These are phyloP conservation scores for Ichneumoninae sp. DNA, from an alignment of 2,888 invertebrate species.

Conservation along the genomic window DNA sequence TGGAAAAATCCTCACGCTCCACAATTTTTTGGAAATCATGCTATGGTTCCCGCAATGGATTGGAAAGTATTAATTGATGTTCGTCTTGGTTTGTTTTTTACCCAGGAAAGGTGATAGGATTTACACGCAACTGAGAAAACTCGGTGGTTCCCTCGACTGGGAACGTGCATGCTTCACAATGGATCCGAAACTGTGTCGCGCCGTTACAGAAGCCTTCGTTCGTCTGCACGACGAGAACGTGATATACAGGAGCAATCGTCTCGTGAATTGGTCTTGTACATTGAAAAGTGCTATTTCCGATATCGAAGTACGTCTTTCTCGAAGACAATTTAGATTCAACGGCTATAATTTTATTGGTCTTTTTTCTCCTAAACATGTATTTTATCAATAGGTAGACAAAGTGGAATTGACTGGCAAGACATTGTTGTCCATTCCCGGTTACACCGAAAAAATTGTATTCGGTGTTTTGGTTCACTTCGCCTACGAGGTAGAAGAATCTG, in stretches of 20 bases:
- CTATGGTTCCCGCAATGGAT: background rate
- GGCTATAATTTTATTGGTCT: conserved; percentile 11
- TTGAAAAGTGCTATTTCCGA: conserved; percentile 99
- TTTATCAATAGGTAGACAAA: conserved; percentile 91
- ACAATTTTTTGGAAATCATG: background rate
- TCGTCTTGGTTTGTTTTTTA: background rate
- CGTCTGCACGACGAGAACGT: conserved; percentile 93
- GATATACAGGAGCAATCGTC: conserved; percentile 96
- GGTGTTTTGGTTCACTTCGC: conserved; percentile 97
- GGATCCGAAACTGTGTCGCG: conserved; percentile 94
- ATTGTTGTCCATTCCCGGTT: conserved; percentile 95
- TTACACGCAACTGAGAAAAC: conserved; percentile 92
- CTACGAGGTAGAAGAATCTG: conserved; percentile 90
- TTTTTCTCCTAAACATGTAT: conserved; percentile 1
- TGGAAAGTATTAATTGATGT: background rate
- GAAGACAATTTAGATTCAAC: background rate
- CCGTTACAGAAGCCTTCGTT: conserved; percentile 98
- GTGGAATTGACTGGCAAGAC: conserved; percentile 94
- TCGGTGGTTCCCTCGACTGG: conserved; percentile 99
- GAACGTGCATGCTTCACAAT: conserved; percentile 97
- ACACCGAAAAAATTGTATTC: conserved; percentile 95
- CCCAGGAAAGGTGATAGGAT: conserved; percentile 89
- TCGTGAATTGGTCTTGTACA: conserved; percentile 99
- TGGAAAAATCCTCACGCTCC: background rate
- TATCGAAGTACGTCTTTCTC: conserved; percentile 90